Percentiles rank a stretch among this genome's conserved stretches.
phyloP scores from a whole-genome alignment of 1,140 invertebrate species.

The Micrasema longulum region DNA sequence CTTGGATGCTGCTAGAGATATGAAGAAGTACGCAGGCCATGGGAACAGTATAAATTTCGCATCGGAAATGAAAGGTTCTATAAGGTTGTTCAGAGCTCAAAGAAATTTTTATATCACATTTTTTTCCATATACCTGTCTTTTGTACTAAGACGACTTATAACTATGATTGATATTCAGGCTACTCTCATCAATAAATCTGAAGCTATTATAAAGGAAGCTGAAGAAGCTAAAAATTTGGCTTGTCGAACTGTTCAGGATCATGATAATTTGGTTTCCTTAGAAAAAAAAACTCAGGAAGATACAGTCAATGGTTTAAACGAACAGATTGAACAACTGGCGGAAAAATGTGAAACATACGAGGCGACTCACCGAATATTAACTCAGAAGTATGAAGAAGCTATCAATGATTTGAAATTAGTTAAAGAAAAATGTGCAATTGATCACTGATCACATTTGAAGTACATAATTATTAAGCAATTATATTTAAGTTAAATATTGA shows the following conservation, averaged over 20 bases:
- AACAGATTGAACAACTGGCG: constrained; percentile 22
- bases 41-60: constrained; percentile 56
- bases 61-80: constrained; percentile 61
- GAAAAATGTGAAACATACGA: constrained; percentile 21
- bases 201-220: constrained; percentile 62
- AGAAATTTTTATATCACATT: constrained; percentile 66
- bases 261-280: constrained; percentile 37
- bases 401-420: constrained; percentile 4
- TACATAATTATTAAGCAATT: too few relatives aligned
- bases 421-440: constrained; percentile 17
- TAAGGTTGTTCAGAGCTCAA: constrained; percentile 64
- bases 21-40: constrained; percentile 61
- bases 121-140: constrained; percentile 64
- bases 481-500: too few relatives aligned
- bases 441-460: too few relatives aligned
- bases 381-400: constrained; percentile 13
- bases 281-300: constrained; percentile 36
- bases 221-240: constrained; percentile 34
- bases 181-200: constrained; percentile 60
- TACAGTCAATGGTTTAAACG: constrained; percentile 20
- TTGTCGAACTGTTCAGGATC: constrained; percentile 32
- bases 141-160: constrained; percentile 62
- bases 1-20: constrained; percentile 63
- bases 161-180: constrained; percentile 64
- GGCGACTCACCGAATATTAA: background rate